These are phyloP conservation scores for Pholis gunnellus DNA, from an alignment of 2,113 vertebrate genomes.

Conservation along the genomic window DNA sequence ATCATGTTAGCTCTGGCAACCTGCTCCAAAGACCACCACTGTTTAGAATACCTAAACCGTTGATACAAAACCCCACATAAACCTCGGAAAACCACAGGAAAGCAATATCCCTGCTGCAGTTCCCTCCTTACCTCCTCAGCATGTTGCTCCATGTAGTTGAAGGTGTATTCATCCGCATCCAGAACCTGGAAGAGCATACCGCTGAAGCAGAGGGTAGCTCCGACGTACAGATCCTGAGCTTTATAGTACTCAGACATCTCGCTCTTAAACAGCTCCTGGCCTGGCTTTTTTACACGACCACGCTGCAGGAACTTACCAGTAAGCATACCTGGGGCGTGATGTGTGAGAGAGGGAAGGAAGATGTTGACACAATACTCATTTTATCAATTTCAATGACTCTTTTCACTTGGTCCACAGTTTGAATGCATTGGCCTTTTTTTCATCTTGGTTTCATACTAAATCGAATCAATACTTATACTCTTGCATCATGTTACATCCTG, in stretches of 20 bases:
- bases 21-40: background rate
- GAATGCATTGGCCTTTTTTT: background rate
- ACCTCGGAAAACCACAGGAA: background rate
- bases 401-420: background rate
- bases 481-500: background rate
- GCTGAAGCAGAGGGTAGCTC: conserved; percentile 87
- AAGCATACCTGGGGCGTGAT: conserved; percentile 81
- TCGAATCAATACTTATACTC: background rate
- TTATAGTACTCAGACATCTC: conserved; percentile 87
- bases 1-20: background rate
- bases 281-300: conserved; percentile 88
- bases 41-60: background rate
- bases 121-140: conserved; percentile 85
- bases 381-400: background rate
- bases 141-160: conserved; percentile 92
- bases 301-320: conserved; percentile 91
- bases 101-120: background rate
- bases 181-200: conserved; percentile 86
- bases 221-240: conserved; percentile 89
- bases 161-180: conserved; percentile 91
- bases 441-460: background rate
- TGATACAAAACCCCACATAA: background rate
- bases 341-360: background rate
- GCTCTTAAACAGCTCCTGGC: conserved; percentile 90
- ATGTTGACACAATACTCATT: background rate